Conservation (phyloP, 1,140 invertebrate species). For the Listronotus oregonensis region DNA sequence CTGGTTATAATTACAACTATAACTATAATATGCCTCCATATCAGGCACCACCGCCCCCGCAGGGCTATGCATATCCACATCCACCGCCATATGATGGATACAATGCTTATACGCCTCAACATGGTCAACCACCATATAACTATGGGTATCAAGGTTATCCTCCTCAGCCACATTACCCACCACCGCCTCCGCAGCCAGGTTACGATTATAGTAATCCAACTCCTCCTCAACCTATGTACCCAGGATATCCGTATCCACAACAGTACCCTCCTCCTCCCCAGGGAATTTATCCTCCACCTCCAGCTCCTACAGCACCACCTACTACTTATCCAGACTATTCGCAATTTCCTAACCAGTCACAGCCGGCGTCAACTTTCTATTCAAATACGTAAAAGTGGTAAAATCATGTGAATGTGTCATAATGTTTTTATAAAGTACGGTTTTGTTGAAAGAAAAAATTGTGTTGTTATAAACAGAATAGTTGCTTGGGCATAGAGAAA, state of each 20-base stretch:
- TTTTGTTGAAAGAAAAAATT: too few relatives aligned
- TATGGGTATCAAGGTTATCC: constrained; percentile 48
- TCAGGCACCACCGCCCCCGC: constrained; percentile 42
- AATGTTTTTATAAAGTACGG: background rate
- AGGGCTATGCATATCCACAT: constrained; percentile 46
- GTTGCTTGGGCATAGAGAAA: too few relatives aligned
- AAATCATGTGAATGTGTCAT: background rate
- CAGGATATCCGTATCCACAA: constrained; percentile 58
- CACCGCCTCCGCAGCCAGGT: constrained; percentile 45
- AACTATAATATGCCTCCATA: constrained; percentile 44
- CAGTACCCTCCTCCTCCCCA: constrained; percentile 59
- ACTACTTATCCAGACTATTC: constrained; percentile 45
- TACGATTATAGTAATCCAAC: constrained; percentile 44
- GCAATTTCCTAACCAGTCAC: constrained; percentile 34
- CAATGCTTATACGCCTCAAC: constrained; percentile 42
- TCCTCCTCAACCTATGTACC: constrained; percentile 56
- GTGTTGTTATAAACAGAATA: too few relatives aligned
- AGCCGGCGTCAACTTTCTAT: constrained; percentile 15
- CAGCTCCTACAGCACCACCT: constrained; percentile 27
- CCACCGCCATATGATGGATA: constrained; percentile 50
- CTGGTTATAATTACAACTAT: constrained; percentile 48
- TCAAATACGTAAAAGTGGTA: constrained; percentile 19
- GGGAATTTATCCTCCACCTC: constrained; percentile 44
- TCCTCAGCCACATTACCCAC: constrained; percentile 45
- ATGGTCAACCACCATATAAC: constrained; percentile 47